phyloP scores from a whole-genome alignment of 2,888 invertebrate species.

The Ormia ochracea region DNA sequence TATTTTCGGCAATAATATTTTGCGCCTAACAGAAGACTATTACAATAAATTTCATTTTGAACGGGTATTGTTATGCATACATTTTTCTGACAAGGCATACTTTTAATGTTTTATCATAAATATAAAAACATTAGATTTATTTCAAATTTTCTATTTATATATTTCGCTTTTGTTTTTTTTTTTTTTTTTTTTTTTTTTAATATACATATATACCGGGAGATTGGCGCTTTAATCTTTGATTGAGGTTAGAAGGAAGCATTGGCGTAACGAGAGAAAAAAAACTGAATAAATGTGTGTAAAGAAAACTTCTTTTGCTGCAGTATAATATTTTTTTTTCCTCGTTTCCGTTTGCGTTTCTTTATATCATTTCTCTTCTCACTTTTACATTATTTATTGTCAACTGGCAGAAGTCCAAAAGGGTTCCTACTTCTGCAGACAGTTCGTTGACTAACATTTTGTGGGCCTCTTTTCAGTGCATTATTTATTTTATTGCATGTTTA shows the following conservation, averaged over 20 bases:
- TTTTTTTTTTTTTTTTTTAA: background rate
- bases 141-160: background rate
- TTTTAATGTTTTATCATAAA: constrained; percentile 29
- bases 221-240: constrained; percentile 54
- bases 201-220: background rate
- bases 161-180: background rate
- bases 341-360: constrained; percentile 9
- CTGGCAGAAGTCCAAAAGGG: constrained; percentile 58
- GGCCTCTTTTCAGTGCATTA: constrained; percentile 12
- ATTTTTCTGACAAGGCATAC: constrained; percentile 16
- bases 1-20: constrained; percentile 16
- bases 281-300: background rate
- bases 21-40: constrained; percentile 29
- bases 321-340: background rate
- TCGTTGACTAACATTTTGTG: constrained; percentile 47
- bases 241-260: constrained; percentile 46
- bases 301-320: constrained; percentile 4
- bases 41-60: constrained; percentile 32
- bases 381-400: background rate
- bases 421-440: constrained; percentile 52
- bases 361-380: background rate
- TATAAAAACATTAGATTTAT: background rate
- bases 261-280: background rate
- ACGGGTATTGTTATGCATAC: background rate
- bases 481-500: constrained; percentile 16